Conservation (phyloP, 1,140 invertebrate species). For the Acromyrmex charruanus region DNA sequence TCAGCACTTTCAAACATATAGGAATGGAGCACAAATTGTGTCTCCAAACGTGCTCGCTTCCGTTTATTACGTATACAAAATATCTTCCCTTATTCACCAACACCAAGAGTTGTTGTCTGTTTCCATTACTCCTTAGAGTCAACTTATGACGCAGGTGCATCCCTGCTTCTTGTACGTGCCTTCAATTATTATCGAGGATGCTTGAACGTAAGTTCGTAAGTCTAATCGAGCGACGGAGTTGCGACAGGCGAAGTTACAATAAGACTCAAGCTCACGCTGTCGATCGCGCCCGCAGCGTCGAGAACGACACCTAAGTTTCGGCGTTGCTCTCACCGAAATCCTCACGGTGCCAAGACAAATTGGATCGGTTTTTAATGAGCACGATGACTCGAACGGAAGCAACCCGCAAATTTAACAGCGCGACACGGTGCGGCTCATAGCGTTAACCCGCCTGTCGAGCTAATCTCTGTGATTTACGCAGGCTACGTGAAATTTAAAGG, state of each 20-base stretch:
- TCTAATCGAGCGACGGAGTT: constrained; percentile 65
- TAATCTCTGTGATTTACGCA: constrained; percentile 47
- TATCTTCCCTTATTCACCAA: background rate
- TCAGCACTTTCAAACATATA: background rate
- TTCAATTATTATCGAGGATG: constrained; percentile 62
- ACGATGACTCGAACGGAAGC: constrained; percentile 49
- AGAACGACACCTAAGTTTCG: constrained; percentile 59
- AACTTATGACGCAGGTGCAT: constrained; percentile 48
- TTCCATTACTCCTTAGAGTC: background rate
- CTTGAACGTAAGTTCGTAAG: constrained; percentile 56
- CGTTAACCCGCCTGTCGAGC: constrained; percentile 16
- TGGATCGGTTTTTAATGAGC: constrained; percentile 74
- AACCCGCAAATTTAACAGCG: constrained; percentile 43
- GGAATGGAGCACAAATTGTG: background rate
- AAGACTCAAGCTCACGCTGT: constrained; percentile 50
- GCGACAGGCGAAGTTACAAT: constrained; percentile 55
- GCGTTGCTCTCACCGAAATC: constrained; percentile 9
- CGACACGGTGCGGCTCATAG: background rate
- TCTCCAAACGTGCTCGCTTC: background rate
- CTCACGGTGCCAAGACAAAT: constrained; percentile 66
- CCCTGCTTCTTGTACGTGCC: constrained; percentile 1
- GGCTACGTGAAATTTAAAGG: constrained; percentile 68
- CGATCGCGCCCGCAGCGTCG: constrained; percentile 35
- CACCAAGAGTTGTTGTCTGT: background rate
- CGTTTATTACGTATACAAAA: background rate